Base-by-base conservation (phyloP, 2,888 invertebrate species). In the Mythimna albipuncta region DNA sequence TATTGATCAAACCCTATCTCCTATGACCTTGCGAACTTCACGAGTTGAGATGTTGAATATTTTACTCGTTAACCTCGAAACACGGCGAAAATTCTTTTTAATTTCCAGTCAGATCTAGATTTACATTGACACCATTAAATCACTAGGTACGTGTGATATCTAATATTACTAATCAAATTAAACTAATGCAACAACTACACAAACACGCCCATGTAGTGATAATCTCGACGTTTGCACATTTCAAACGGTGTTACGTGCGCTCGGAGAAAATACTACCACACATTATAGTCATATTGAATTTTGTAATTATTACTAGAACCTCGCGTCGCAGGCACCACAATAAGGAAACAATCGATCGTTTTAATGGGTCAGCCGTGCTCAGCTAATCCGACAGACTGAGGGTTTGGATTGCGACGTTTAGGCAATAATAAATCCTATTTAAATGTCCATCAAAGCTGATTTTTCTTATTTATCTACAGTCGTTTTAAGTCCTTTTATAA, bases 341-440 rank as follows among this genome's bases (percentile, higher is more conserved):
- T 95, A 93, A 95, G 96, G 95, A 96, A 96, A 96, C 95, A 96
- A 96, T 96, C 95, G 95, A 96, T 96, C 93, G 95, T 93, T 94
- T 94, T 96, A 95, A 96, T 96, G 94, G 96, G 96, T 96, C 96
- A 96, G 90, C 93, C 96, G 91, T 91, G 94, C 94, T 93, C 93
- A 91, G 93, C 91, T 95, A 95, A 96, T 95, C 95, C 95, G 91
- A 91, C 93, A 90, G 87, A 87, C 91, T 90, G 89, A 91, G 93
- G 94, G 93, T 92, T 92, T 89, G 81, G 79, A 83, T 79, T 79
- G 65, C 69, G 57, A 79, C 64, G 85, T 85, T 89, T 89, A 82
- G 85, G 83, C 90, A 89, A 94, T 91, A 91, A 87, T 93, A 90
- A 91, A 88, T 93, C 92, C 86, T 95, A 95, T 92, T 89, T 73